Conservation (phyloP, 2,888 invertebrate species). For the Muschampia plurimacula region DNA sequence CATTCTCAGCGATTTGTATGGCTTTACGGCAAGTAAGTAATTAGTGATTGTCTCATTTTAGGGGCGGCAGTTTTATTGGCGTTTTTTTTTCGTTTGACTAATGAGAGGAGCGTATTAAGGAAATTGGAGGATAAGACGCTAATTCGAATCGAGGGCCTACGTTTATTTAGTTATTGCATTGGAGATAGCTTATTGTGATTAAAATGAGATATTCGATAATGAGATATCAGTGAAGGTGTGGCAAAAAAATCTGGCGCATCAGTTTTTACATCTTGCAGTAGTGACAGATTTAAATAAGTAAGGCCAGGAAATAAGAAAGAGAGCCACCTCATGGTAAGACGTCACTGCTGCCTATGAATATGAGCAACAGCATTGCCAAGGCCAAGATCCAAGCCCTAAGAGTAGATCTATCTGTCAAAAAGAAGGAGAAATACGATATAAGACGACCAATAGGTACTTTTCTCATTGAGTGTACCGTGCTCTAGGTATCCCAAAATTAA, state of each 20-base stretch:
- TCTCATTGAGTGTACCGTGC: too few relatives aligned
- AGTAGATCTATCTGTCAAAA: too few relatives aligned
- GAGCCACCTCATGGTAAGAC: too few relatives aligned
- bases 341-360: too few relatives aligned
- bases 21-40: constrained; percentile 71
- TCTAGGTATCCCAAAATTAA: too few relatives aligned
- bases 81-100: constrained; percentile 59
- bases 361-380: too few relatives aligned
- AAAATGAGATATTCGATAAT: not conserved
- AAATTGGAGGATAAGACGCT: constrained; percentile 34
- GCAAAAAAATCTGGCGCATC: not conserved
- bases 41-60: constrained; percentile 76
- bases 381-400: too few relatives aligned
- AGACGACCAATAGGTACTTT: too few relatives aligned
- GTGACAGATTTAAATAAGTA: too few relatives aligned
- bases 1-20: constrained; percentile 84
- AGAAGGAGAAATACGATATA: too few relatives aligned
- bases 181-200: not conserved
- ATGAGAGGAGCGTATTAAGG: constrained; percentile 28
- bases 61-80: constrained; percentile 61
- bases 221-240: not conserved
- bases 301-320: too few relatives aligned
- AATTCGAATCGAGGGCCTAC: constrained; percentile 15
- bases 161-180: constrained; percentile 9
- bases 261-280: too few relatives aligned